Evolutionary conservation across 2,797 vertebrate genomes (phyloP).

Genomic region (Brachyalestes nurse): DNA sequence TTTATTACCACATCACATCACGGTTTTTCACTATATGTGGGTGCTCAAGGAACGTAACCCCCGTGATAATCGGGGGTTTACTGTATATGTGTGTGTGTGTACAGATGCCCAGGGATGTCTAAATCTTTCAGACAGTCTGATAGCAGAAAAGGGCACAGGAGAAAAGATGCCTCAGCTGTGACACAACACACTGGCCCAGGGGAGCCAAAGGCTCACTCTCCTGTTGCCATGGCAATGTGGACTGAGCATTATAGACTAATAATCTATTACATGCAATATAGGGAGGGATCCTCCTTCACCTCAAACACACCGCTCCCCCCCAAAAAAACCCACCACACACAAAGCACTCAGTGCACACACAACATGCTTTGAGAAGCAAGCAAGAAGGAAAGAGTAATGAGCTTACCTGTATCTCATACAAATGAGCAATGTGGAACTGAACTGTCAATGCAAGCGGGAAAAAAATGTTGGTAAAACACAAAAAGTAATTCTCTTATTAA

Average conservation of each 20-base stretch:
- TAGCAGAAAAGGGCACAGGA: neutral
- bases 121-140: neutral
- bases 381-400: constrained; percentile 12
- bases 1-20: no score
- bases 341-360: neutral
- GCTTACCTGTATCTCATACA: constrained; percentile 99
- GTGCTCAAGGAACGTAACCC: no score
- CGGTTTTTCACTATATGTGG: no score
- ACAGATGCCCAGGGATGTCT: neutral
- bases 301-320: no score
- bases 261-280: neutral
- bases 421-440: constrained; percentile 99
- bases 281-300: no score
- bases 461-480: constrained; percentile 3
- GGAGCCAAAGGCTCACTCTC: neutral
- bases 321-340: neutral
- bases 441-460: constrained; percentile 79
- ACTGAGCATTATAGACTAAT: neutral
- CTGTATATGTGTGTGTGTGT: no score
- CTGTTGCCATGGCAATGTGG: constrained; percentile 38
- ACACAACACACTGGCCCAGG: neutral
- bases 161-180: neutral
- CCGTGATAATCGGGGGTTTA: no score
- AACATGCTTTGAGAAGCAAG: neutral
- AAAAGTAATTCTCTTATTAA: neutral